Percentiles rank a stretch among this genome's conserved stretches.
Evolutionary conservation across 2,797 vertebrate species (phyloP).

Genomic region (Sebastiscus tertius): DNA sequence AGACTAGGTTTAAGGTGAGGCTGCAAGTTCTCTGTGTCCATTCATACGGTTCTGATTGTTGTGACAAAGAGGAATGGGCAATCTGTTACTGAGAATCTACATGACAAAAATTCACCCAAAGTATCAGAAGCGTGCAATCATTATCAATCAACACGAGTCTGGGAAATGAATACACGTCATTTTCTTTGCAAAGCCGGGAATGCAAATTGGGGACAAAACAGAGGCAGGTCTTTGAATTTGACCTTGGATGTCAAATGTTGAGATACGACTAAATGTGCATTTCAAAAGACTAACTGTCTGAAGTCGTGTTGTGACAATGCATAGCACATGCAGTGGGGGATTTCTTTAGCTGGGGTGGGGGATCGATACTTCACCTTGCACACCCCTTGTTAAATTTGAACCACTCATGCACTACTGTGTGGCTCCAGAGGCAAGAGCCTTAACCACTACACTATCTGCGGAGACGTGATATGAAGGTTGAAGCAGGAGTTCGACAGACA

Average conservation of each 20-base stretch:
- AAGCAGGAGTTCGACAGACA: conserved; percentile 61
- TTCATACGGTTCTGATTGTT: not conserved
- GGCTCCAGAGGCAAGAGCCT: conserved; percentile 49
- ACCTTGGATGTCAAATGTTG: not conserved
- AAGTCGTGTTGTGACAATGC: conserved; percentile 12
- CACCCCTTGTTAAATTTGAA: conserved; percentile 62
- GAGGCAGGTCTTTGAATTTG: not conserved
- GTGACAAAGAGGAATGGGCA: not conserved
- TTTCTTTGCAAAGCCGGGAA: not conserved
- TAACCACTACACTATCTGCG: conserved; percentile 60
- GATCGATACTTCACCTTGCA: conserved; percentile 50
- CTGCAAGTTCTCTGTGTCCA: not conserved
- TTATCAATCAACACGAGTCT: not conserved
- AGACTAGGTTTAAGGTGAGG: not conserved
- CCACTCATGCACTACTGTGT: conserved; percentile 42
- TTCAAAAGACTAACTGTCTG: not conserved
- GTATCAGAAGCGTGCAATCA: not conserved
- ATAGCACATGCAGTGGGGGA: not conserved
- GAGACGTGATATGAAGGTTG: conserved; percentile 68
- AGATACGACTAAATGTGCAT: not conserved
- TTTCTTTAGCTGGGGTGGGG: not conserved
- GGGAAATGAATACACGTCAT: not conserved
- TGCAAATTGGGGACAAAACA: not conserved
- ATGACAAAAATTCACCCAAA: not conserved
- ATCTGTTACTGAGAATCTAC: not conserved